Evolutionary conservation across 2,113 vertebrate genomes (phyloP), one percentile per base, ranked within the genome.

Genomic region (Pitta sordida): DNA sequence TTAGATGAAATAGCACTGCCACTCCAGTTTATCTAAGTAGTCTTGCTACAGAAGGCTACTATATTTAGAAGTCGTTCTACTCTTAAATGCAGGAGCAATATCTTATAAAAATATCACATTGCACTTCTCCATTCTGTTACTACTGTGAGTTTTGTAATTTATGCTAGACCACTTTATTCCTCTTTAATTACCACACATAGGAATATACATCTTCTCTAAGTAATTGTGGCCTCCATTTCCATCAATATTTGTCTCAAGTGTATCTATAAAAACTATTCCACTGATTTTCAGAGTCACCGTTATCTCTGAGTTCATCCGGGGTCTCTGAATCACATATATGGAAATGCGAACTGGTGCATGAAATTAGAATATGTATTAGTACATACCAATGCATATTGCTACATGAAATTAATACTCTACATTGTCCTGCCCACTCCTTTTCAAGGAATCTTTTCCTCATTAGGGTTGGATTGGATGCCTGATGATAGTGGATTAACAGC

Each of bases 21-120:
- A 92, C 34, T 79, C 26, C 23, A 63, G 71, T 84, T 93, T 86
- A 89, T 91, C 63, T 88, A 43, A 83, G 71, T 32, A 51, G 44
- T 83, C 44, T 78, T 77, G 58, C 74, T 76, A 27, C 62, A 93
- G 22, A 86, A 58, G 71, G 18, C 26, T 46, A 34, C 71, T 93
- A 39, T 87, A 89, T 91, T 96, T 93, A 94, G 91, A 71, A 93
- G 53, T 55, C 43, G 34, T 64, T 62, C 27, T 74, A 56, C 58
- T 68, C 55, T 64, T 79, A 78, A 81, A 56, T 81, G 49, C 49
- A 87, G 48, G 58, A 67, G 14, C 24, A 83, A 23, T 30, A 29
- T 67, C 49, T n/a, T 49, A 69, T 4, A 4, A 65, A 34, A 73
- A 71, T 44, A 71, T 71, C 46, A 43, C 34, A 41, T 37, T 49